Evolutionary conservation across 2,888 invertebrate species (phyloP).

Genomic region (Chaetoderma sp.): DNA sequence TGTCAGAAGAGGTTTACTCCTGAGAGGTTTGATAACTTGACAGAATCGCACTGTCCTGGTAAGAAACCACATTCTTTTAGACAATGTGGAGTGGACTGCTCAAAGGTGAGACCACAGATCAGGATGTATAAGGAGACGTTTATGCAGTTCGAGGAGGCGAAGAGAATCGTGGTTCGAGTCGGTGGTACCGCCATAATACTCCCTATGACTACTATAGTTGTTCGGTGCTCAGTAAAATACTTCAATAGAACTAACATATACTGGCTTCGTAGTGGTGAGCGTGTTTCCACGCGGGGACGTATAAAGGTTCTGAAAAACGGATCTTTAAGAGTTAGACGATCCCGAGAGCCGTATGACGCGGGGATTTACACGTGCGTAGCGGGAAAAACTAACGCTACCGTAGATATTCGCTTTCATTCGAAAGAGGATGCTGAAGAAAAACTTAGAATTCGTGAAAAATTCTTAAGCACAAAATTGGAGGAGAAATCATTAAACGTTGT

Average conservation of each 20-base stretch:
- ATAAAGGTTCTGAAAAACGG: constrained; percentile 1
- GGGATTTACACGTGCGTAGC: constrained; percentile 2
- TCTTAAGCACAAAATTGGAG: not conserved
- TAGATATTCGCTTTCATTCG: constrained; percentile 5
- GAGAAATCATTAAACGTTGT: not conserved
- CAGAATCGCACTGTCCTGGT: not conserved
- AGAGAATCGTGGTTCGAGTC: constrained; percentile 48
- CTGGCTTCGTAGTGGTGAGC: constrained; percentile 53
- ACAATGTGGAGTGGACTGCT: constrained; percentile 1
- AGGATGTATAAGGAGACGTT: not conserved
- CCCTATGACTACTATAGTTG: constrained; percentile 54
- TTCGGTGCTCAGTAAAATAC: constrained; percentile 57
- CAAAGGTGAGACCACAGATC: not conserved
- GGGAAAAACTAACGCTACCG: not conserved
- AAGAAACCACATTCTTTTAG: not conserved
- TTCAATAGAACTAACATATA: constrained; percentile 50
- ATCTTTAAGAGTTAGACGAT: not conserved
- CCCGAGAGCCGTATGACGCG: not conserved
- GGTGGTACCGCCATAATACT: constrained; percentile 56
- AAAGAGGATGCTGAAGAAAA: not conserved
- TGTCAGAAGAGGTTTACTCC: constrained; percentile 44
- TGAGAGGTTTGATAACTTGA: not conserved
- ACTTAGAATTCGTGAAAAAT: not conserved
- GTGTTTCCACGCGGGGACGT: not conserved
- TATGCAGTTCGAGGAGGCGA: constrained; percentile 5